Conservation (phyloP, 2,797 vertebrate genomes). For the Nannoperca australis region DNA sequence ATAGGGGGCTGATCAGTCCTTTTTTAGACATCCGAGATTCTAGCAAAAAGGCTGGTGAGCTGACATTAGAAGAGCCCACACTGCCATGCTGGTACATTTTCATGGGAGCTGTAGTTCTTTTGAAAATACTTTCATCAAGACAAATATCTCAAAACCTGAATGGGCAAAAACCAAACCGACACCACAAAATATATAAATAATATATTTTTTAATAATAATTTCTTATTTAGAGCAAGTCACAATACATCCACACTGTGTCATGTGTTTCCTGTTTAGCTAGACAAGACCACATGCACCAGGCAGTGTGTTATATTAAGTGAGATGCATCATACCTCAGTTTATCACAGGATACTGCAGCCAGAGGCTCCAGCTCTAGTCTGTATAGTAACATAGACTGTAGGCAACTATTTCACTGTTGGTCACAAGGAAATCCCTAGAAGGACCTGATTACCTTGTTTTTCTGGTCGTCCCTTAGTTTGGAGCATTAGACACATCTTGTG, state of each 20-base stretch:
- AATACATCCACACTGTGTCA: conserved; percentile 11
- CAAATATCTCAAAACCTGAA: not conserved
- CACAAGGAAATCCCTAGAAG: conserved; percentile 34
- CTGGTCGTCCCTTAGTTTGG: not conserved
- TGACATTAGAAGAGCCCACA: too few species aligned
- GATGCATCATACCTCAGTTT: conserved; percentile 10
- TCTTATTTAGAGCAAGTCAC: not conserved
- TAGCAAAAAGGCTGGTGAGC: too few species aligned
- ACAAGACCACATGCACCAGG: not conserved
- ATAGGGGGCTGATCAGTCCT: too few species aligned
- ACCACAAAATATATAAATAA: too few species aligned
- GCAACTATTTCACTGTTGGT: not conserved
- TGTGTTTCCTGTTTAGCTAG: conserved; percentile 11
- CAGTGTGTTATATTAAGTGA: conserved; percentile 15
- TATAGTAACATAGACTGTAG: not conserved
- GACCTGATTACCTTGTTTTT: conserved; percentile 26
- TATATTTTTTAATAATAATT: too few species aligned
- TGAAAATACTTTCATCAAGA: not conserved
- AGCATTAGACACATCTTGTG: not conserved
- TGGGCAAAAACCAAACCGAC: too few species aligned
- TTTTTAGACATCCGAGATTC: too few species aligned
- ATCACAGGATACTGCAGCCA: conserved; percentile 20
- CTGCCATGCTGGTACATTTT: not conserved
- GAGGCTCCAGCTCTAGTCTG: not conserved
- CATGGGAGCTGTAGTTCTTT: not conserved